Evolutionary conservation across 1,140 invertebrate genomes (phyloP), one percentile per base, ranked within the genome.

Genomic region (Holcopasites calliopsidis): DNA sequence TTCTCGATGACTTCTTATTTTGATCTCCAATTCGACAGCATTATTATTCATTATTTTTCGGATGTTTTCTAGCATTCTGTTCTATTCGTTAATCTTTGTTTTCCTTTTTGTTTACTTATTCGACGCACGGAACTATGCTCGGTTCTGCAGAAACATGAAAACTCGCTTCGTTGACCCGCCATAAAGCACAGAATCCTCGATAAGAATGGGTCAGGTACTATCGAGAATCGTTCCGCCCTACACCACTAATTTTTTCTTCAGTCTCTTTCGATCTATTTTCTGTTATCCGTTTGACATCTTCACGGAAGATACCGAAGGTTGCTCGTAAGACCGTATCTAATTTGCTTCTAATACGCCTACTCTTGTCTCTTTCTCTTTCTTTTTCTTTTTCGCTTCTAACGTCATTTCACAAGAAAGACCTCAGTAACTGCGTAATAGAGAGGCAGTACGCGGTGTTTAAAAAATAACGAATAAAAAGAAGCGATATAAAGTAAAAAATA

Each of bases 161-260:
- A 69, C n/a, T n/a, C n/a, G n/a, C n/a, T 40, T 21, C 28, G 35
- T 5, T 28, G 31, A 38, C 16, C 26, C 6, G 11, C 38, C n/a
- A 60, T 76, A 68, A 76, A 57, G 21, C 28, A 26, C 38, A 8
- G 77, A 64, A 58, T 75, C 50, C 69, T 58, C 65, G 70, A 69
- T 82, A 70, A 83, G 49, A 61, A 71, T 44, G 64, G 42, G 16
- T 80, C 64, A 31, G 38, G 23, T 28, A 47, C 69, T 75, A 80
- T 80, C 77, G 79, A 64, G 57, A 6, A 79, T 64, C 77, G 78
- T 54, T 64, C 23, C 58, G 26, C 65, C 58, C 23, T 47, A 31
- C n/a, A 54, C 23, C 50, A 60, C 52, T 76, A 80, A 80, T 76
- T 80, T 64, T 44, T 38, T 35, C 70, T 42, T 62, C 58, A 44